Evolutionary conservation across 2,113 vertebrate genomes (phyloP).

Genomic region (Zosterops lateralis): DNA sequence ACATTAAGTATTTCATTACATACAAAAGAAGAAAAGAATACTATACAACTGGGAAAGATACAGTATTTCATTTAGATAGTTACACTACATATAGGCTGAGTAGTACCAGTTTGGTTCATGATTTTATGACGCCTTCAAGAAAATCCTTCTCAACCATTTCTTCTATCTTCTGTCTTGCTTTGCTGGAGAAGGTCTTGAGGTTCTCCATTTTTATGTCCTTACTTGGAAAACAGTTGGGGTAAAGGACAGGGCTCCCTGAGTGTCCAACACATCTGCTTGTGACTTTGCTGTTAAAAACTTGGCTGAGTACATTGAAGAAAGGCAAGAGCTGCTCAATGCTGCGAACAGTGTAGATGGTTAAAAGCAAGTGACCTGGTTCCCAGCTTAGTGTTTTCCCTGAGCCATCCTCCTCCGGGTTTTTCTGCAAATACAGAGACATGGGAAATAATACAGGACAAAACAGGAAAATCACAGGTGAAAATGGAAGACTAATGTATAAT

Average conservation of each 20-base stretch:
- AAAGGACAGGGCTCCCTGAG: conserved; percentile 78
- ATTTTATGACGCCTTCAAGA: conserved; percentile 93
- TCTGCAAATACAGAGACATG: conserved; percentile 73
- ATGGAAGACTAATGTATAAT: not conserved
- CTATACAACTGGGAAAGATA: conserved; percentile 75
- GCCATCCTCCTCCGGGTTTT: conserved; percentile 93
- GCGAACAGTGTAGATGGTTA: conserved; percentile 90
- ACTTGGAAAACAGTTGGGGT: conserved; percentile 74
- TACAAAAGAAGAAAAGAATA: conserved; percentile 81
- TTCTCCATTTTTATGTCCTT: conserved; percentile 94
- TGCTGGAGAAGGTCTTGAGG: conserved; percentile 92
- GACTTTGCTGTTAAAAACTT: conserved; percentile 95
- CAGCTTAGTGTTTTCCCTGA: conserved; percentile 85
- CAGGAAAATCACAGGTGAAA: not conserved
- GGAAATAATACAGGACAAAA: not conserved
- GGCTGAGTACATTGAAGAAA: conserved; percentile 95
- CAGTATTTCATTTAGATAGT: conserved; percentile 61
- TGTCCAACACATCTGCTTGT: conserved; percentile 83
- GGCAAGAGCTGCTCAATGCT: conserved; percentile 97
- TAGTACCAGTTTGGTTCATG: conserved; percentile 72
- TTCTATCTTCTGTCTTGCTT: conserved; percentile 93
- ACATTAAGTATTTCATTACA: conserved; percentile 81
- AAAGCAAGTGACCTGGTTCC: conserved; percentile 91
- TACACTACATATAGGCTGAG: conserved; percentile 46
- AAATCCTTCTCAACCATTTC: conserved; percentile 99